Evolutionary conservation across 2,113 vertebrate species (phyloP).

Genomic region (Hydropotes inermis): DNA sequence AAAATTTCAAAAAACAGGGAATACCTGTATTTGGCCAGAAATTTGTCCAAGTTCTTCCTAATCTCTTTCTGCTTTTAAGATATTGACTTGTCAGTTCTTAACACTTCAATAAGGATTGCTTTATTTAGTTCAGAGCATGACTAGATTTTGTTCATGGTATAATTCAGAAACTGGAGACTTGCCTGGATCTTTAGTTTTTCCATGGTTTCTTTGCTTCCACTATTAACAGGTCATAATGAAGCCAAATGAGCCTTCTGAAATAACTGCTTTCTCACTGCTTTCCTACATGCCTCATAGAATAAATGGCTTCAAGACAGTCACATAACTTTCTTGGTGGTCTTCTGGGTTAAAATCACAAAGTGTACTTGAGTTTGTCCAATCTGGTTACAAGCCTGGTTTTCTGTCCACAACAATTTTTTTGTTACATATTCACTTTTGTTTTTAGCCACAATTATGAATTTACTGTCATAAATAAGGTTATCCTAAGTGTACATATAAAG

Average conservation of each 20-base stretch:
- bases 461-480: background rate
- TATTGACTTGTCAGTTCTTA: background rate
- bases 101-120: background rate
- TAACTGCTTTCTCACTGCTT: background rate
- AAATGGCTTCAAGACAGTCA: background rate
- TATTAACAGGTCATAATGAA: background rate
- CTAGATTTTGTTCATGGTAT: background rate
- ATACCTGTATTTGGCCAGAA: background rate
- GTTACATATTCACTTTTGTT: background rate
- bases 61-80: background rate
- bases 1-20: background rate
- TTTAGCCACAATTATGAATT: constrained; percentile 4
- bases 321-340: background rate
- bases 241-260: background rate
- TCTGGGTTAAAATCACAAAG: background rate
- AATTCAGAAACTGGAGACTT: background rate
- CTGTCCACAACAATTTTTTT: background rate
- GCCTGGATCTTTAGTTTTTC: background rate
- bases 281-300: background rate
- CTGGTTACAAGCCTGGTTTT: background rate
- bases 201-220: background rate
- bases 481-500: constrained; percentile 36
- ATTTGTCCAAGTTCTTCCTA: background rate
- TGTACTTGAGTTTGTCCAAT: background rate
- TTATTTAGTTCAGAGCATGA: background rate